Evolutionary conservation across 2,797 vertebrate genomes (phyloP).

Genomic region (Otolemur crassicaudatus): DNA sequence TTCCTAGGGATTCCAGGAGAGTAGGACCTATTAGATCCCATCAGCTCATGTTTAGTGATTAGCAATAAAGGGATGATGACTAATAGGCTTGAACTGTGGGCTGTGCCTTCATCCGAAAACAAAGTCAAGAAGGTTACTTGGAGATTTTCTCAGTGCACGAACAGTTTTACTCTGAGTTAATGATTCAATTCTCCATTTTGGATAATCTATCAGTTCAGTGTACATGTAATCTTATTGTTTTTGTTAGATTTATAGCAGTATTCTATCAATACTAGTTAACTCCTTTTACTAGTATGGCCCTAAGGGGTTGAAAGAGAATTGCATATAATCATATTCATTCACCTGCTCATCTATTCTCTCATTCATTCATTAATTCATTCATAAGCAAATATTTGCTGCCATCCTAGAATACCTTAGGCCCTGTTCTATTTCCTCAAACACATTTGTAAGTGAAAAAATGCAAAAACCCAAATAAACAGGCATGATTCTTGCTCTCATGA

Average conservation of each 20-base stretch:
- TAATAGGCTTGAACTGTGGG: background rate
- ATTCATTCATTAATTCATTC: slow-evolving; percentile 14
- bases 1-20: slow-evolving; percentile 28
- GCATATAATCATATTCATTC: slow-evolving; percentile 4
- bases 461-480: background rate
- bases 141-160: background rate
- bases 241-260: slow-evolving; percentile 42
- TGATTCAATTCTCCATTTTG: background rate
- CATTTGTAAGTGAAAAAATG: background rate
- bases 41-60: slow-evolving; percentile 5
- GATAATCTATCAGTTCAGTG: background rate
- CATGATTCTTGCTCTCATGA: background rate
- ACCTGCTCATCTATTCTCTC: background rate
- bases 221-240: background rate
- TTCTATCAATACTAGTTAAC: background rate
- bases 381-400: background rate
- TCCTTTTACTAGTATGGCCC: background rate
- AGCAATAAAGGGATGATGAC: slow-evolving; percentile 12
- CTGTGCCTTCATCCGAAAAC: background rate
- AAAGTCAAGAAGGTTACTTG: slow-evolving; percentile 4
- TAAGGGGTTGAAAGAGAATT: background rate
- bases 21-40: background rate
- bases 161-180: slow-evolving; percentile 3
- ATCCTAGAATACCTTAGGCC: background rate
- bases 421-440: background rate